These are phyloP conservation scores for Engystomops pustulosus DNA, from an alignment of 2,113 vertebrate species.

Conservation along the genomic window DNA sequence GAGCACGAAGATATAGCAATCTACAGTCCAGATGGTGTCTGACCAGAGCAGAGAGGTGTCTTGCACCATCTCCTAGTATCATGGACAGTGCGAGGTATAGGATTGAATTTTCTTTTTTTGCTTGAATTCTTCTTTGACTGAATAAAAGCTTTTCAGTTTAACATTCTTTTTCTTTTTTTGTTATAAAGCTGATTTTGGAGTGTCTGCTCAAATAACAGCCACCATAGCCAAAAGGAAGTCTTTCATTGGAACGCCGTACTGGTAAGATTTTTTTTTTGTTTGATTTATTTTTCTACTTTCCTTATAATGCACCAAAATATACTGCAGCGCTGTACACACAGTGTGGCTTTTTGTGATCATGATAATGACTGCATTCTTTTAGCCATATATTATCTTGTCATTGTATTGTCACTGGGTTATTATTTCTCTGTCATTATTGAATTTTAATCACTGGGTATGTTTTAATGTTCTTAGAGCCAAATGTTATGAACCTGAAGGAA, in stretches of 20 bases:
- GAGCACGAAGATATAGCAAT: no score
- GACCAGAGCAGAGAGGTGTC: no score
- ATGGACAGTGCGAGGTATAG: no score
- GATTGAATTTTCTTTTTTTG: no score
- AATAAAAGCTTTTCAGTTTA: not conserved
- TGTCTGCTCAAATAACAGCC: conserved; percentile 97
- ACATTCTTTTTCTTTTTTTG: not conserved
- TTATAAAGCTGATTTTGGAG: conserved; percentile 92
- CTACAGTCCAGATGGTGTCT: no score
- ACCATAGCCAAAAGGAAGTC: conserved; percentile 98
- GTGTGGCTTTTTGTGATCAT: no score
- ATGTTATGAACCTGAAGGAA: not conserved
- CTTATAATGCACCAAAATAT: no score
- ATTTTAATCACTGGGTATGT: not conserved
- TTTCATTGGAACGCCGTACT: conserved; percentile 98
- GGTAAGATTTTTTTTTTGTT: conserved; percentile 74
- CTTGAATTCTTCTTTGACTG: not conserved
- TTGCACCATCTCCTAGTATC: no score
- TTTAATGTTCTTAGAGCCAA: not conserved
- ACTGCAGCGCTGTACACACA: no score
- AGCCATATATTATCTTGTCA: not conserved
- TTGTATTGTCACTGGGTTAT: not conserved
- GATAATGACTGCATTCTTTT: not conserved
- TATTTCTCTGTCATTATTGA: not conserved
- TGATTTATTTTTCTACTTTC: no score